Evolutionary conservation across 2,888 invertebrate species (phyloP).

Genomic region (Chironomus tentans): DNA sequence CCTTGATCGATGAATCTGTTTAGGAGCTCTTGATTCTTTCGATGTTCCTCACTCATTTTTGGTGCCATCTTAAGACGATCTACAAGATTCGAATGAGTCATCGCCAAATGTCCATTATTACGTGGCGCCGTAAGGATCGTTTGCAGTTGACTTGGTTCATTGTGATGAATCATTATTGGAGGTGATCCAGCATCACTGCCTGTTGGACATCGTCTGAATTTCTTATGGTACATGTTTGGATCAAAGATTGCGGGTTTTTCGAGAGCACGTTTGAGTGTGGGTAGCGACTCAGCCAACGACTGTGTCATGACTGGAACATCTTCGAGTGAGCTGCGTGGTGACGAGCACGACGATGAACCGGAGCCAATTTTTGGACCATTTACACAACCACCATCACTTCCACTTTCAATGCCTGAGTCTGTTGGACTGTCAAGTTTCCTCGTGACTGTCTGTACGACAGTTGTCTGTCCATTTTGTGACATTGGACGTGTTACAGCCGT

Average conservation of each 20-base stretch:
- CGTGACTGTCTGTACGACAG: slow-evolving; percentile 27
- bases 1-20: slow-evolving; percentile 23
- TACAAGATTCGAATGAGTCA: slow-evolving; percentile 18
- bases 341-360: slow-evolving; percentile 71
- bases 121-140: slow-evolving; percentile 2
- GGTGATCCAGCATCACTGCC: not conserved
- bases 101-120: not conserved
- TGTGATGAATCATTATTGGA: not conserved
- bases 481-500: slow-evolving; percentile 51
- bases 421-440: slow-evolving; percentile 84
- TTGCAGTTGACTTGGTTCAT: slow-evolving; percentile 16
- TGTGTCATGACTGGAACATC: slow-evolving; percentile 44
- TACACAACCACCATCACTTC: slow-evolving; percentile 54
- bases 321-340: slow-evolving; percentile 74
- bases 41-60: slow-evolving; percentile 25
- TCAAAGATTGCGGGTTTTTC: slow-evolving; percentile 25
- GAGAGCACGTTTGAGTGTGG: slow-evolving; percentile 13
- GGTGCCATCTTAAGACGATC: slow-evolving; percentile 16
- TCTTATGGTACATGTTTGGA: slow-evolving; percentile 24
- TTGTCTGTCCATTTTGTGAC: slow-evolving; percentile 30
- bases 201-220: slow-evolving; percentile 13
- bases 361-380: slow-evolving; percentile 4
- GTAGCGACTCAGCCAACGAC: slow-evolving; percentile 16
- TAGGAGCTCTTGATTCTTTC: slow-evolving; percentile 17
- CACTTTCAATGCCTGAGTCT: slow-evolving; percentile 89